A percentile compares a stretch with the other conserved stretches of the same genome.
phyloP scores from a whole-genome alignment of 2,888 invertebrate genomes.

The Zygaena filipendulae region DNA sequence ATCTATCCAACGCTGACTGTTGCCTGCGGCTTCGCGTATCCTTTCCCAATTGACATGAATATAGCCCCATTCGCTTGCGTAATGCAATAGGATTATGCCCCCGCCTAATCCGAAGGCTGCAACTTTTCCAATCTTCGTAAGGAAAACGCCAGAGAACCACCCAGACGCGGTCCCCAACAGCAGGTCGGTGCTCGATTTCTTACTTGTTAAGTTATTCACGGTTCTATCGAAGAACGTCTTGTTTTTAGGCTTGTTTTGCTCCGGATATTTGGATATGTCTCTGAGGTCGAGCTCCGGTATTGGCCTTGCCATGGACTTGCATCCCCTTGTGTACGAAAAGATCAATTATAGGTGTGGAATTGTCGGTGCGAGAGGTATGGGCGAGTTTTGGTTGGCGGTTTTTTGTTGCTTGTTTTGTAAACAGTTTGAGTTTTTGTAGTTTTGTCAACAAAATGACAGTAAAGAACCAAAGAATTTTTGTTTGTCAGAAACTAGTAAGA shows the following conservation, averaged over 20 bases:
- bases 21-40: constrained; percentile 78
- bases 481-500: too few relatives aligned
- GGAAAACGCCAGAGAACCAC: constrained; percentile 79
- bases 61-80: constrained; percentile 89
- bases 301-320: constrained; percentile 39
- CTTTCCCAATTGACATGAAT: constrained; percentile 90
- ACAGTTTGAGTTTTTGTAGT: too few relatives aligned
- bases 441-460: too few relatives aligned
- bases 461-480: too few relatives aligned
- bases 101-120: constrained; percentile 91
- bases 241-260: constrained; percentile 23
- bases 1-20: constrained; percentile 79
- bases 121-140: constrained; percentile 86
- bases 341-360: too few relatives aligned
- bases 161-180: constrained; percentile 40
- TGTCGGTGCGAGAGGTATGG: too few relatives aligned
- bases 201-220: constrained; percentile 26
- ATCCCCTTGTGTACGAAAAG: constrained; percentile 21
- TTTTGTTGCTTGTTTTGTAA: too few relatives aligned
- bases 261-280: constrained; percentile 22
- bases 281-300: constrained; percentile 29
- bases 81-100: constrained; percentile 84
- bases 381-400: too few relatives aligned
- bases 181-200: constrained; percentile 33
- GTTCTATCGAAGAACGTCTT: constrained; percentile 29